These are phyloP conservation scores for Sebastolobus altivelis DNA, from an alignment of 2,797 vertebrate genomes.

Conservation along the genomic window DNA sequence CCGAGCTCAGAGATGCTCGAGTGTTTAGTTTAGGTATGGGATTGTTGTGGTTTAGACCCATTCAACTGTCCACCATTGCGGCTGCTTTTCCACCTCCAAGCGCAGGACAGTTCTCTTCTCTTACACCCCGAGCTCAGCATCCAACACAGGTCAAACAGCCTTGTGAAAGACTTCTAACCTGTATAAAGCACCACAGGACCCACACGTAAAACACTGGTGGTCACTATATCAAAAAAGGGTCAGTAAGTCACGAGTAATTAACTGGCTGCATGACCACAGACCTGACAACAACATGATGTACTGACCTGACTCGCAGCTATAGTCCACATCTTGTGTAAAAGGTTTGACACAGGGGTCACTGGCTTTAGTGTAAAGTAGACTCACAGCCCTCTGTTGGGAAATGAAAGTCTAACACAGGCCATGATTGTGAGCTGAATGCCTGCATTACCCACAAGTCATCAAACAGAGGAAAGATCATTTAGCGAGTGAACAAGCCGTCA, in stretches of 20 bases:
- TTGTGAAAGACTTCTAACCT: neutral
- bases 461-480: neutral
- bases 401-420: neutral
- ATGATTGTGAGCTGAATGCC: constrained; percentile 4
- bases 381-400: neutral
- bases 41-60: neutral
- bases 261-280: constrained; percentile 9
- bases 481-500: neutral
- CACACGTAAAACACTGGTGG: neutral
- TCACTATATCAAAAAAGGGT: constrained; percentile 2
- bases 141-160: neutral
- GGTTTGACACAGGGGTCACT: constrained; percentile 1
- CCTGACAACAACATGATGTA: constrained; percentile 9
- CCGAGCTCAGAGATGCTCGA: neutral
- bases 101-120: neutral
- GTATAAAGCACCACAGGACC: neutral
- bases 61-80: neutral
- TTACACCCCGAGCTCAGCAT: neutral
- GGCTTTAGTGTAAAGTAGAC: constrained; percentile 1
- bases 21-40: neutral
- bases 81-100: neutral
- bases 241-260: constrained; percentile 6
- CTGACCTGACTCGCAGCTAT: neutral
- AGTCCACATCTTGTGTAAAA: constrained; percentile 1
- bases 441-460: constrained; percentile 10